Evolutionary conservation across 2,888 invertebrate species (phyloP), one percentile per base, ranked within the genome.

Genomic region (Lasioglossum morio): DNA sequence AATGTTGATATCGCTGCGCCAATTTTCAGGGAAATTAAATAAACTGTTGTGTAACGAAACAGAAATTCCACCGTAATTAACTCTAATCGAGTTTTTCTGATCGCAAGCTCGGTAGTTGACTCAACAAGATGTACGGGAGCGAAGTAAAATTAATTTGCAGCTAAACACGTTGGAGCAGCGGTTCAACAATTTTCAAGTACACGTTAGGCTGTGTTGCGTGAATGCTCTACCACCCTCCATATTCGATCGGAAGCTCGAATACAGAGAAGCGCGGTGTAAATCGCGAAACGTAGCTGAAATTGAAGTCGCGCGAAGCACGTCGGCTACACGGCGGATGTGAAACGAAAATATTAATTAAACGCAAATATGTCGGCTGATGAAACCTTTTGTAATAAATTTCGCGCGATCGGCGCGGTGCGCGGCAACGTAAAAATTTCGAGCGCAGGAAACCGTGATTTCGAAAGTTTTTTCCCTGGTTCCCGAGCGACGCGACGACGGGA

Each of bases 261-360:
- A 10, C 37, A 23, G 16, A 4, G 63, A 34, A 30, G 30, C 12
- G 19, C 69, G 69, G 23, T 10, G 69, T 34, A 16, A 63, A 63
- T 30, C 63, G 63, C 23, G 37, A 69, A 37, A 12, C 37, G 23
- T 37, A 0, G 37, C 69, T 37, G 23, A 23, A 69, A 69, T 23
- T 12, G 69, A 69, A 69, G 69, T 40, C 40, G 10, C n/a, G 70
- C 37, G 40, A 37, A 23, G 2, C 10, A 70, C 40, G 69, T 23
- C 69, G 70, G 23, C n/a, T 14, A 5, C 34, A 37, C 34, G n/a
- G 75, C 43, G 63, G 63, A 37, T 63, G 37, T 23, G 27, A 63
- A 76, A 57, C 63, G 60, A 76, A 76, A 76, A 43, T 60, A 27
- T 40, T 76, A 76, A 76, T 30, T 63, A 23, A 63, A 63, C 19